Evolutionary conservation across 1,140 invertebrate genomes (phyloP).

Genomic region (Coelopa frigida): DNA sequence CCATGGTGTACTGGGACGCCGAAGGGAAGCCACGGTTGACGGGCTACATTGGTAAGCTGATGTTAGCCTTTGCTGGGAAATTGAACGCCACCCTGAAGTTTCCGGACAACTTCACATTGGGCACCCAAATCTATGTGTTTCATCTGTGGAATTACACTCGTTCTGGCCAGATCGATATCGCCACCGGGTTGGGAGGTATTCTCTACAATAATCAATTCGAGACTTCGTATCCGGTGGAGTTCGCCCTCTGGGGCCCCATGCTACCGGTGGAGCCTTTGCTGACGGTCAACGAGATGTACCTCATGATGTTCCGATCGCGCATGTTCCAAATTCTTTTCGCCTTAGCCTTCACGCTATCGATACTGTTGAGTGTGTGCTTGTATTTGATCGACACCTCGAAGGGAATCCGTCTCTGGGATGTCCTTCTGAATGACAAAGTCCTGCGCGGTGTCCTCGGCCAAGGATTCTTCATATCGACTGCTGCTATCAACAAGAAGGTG

Average conservation of each 20-base stretch:
- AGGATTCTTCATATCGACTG: not conserved
- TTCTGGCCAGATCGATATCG: not conserved
- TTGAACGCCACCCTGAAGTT: not conserved
- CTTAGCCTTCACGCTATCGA: not conserved
- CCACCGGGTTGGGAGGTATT: not conserved
- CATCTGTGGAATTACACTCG: not conserved
- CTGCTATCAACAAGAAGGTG: too few species aligned
- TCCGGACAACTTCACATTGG: not conserved
- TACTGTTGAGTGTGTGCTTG: conserved; percentile 2
- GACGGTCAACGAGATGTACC: not conserved
- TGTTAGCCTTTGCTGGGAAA: not conserved
- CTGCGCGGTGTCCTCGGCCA: conserved; percentile 12
- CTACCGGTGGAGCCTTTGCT: not conserved
- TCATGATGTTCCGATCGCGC: not conserved
- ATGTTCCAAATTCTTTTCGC: not conserved
- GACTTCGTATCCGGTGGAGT: not conserved
- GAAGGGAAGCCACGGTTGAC: not conserved
- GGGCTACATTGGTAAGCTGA: not conserved
- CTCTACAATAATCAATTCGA: not conserved
- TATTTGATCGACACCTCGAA: not conserved
- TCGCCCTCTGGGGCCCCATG: conserved; percentile 1
- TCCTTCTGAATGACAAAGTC: conserved; percentile 11
- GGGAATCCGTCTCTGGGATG: conserved; percentile 1
- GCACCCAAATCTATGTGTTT: not conserved
- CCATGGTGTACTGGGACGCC: not conserved